Percentiles rank a stretch among this genome's conserved stretches.
These are phyloP conservation scores for Linnaemya tessellans DNA, from an alignment of 2,888 invertebrate genomes.

Conservation along the genomic window DNA sequence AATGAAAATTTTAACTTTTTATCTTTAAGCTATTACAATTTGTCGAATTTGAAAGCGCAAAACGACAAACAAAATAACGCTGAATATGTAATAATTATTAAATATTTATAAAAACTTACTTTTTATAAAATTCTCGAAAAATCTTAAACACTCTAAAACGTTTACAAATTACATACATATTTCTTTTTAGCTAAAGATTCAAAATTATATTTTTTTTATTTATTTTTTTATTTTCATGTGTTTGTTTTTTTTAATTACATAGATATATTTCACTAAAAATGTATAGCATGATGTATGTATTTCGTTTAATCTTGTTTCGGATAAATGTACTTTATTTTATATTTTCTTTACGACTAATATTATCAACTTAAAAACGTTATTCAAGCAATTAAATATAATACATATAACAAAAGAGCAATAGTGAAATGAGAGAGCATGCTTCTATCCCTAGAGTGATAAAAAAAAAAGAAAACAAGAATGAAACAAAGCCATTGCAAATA, in stretches of 20 bases:
- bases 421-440: constrained; percentile 40
- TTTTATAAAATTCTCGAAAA: background rate
- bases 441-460: constrained; percentile 14
- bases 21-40: no score
- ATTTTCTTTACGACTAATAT: constrained; percentile 9
- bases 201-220: constrained; percentile 40
- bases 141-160: background rate
- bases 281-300: constrained; percentile 64
- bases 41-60: no score
- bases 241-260: constrained; percentile 72
- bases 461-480: background rate
- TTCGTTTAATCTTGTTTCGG: constrained; percentile 49
- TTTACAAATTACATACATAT: constrained; percentile 45
- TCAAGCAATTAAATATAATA: constrained; percentile 32
- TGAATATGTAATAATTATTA: no score
- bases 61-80: no score
- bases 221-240: constrained; percentile 24
- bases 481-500: constrained; percentile 10
- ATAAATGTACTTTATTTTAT: constrained; percentile 21
- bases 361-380: constrained; percentile 25
- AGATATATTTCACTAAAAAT: constrained; percentile 72
- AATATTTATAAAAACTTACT: background rate
- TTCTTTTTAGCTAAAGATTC: constrained; percentile 56
- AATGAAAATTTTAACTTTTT: no score
- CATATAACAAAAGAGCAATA: constrained; percentile 15